Base-by-base conservation (phyloP, 2,888 invertebrate species). In the Campopleginae sp. region DNA sequence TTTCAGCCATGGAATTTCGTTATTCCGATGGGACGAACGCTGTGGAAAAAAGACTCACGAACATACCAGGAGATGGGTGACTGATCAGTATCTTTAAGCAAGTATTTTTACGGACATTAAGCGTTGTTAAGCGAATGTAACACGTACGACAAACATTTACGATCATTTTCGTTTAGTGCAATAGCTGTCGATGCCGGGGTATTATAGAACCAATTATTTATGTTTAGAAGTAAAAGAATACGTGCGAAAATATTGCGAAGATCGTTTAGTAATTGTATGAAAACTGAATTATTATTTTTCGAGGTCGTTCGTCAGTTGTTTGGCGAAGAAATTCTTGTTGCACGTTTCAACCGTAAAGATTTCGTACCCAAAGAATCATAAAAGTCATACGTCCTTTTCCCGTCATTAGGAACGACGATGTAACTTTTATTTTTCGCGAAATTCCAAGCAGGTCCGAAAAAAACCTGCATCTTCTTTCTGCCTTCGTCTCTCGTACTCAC, bases 201-300 rank as follows among this genome's bases (percentile, higher is more conserved):
- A 58, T 27, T 58, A 27, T 12, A 27, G 27, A 58, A 58, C 23
- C 54, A 54, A 8, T 54, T 2, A 54, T 54, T 54, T 54, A 54
- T 54, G 3, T 58, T 14, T 17, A 27, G 27, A 58, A 58, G 14
- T 14, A 3, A 54, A 27, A 54, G 12, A 27, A 58, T 14, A 6
- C 10, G 10, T 27, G 27, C 14, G 27, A 14, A 51, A 33, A 71
- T 51, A 71, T 46, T n/a, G 48, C n/a, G 10, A 1, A 70, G 31
- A 17, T 10, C 19, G 10, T 71, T 71, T 51, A 71, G 27, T 33
- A 51, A 58, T 33, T 51, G 70, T 70, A 58, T 58, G 19, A 51
- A 51, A 70, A 70, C 19, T 38, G 38, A 38, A 38, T 38, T 8
- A 38, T 10, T 38, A 38, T 38, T 8, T 38, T 38, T 10, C 38